phyloP scores from a whole-genome alignment of 2,888 invertebrate genomes.

The Polymixis flavicincta region DNA sequence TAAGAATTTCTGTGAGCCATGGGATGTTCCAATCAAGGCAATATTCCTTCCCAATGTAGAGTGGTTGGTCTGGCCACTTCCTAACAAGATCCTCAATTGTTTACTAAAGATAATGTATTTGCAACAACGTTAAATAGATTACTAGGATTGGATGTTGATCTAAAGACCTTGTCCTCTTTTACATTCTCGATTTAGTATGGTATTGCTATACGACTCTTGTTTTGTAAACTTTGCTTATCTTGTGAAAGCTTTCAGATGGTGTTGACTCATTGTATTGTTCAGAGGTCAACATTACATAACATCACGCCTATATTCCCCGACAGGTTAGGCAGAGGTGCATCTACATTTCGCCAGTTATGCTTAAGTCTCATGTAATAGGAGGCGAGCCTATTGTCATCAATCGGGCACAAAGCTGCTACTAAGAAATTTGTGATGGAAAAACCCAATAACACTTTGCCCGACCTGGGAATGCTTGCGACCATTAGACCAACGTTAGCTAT shows the following conservation, averaged over 20 bases:
- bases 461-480: no score
- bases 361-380: no score
- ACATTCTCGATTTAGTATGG: slow-evolving; percentile 32
- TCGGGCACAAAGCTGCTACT: no score
- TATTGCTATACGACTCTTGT: slow-evolving; percentile 33
- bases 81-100: slow-evolving; percentile 13
- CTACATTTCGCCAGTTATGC: no score
- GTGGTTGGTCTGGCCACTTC: not conserved
- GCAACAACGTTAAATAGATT: slow-evolving; percentile 33
- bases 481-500: no score
- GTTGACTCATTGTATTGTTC: slow-evolving; percentile 10
- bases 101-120: slow-evolving; percentile 31
- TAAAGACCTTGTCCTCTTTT: slow-evolving; percentile 47
- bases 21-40: not conserved
- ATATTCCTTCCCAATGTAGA: not conserved
- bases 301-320: no score
- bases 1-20: not conserved
- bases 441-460: no score
- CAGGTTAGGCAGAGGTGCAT: no score
- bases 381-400: no score
- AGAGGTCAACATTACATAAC: not conserved
- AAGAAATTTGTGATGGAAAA: no score
- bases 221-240: slow-evolving; percentile 36
- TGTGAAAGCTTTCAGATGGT: slow-evolving; percentile 7
- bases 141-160: slow-evolving; percentile 34